A percentile compares a stretch with the other conserved stretches of the same genome.
phyloP scores from a whole-genome alignment of 2,888 invertebrate species.

The Pachliopta kotzebuea region DNA sequence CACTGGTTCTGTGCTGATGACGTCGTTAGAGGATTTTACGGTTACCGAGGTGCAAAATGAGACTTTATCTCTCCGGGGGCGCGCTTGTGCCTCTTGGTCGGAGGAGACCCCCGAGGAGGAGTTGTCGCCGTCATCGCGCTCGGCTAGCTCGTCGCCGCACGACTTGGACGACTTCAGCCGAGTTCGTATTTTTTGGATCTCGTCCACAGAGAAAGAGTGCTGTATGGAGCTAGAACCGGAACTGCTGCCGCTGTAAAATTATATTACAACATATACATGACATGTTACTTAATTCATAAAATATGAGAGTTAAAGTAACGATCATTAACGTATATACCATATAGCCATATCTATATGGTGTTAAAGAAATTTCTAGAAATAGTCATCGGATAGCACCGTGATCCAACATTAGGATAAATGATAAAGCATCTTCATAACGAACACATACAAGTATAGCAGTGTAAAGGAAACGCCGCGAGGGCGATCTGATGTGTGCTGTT shows the following conservation, averaged over 20 bases:
- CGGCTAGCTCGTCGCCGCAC: constrained; percentile 90
- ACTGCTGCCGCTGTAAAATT: constrained; percentile 83
- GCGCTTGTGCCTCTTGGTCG: constrained; percentile 84
- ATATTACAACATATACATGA: neutral
- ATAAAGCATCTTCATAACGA: neutral
- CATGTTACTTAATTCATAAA: too few species aligned
- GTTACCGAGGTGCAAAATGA: constrained; percentile 76
- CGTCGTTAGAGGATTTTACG: constrained; percentile 75
- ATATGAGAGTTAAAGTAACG: neutral
- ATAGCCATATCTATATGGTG: neutral
- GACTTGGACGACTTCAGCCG: constrained; percentile 92
- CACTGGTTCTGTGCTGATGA: constrained; percentile 77
- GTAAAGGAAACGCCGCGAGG: neutral
- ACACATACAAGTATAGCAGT: neutral
- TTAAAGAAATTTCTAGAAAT: neutral
- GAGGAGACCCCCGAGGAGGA: constrained; percentile 94
- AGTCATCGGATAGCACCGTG: neutral
- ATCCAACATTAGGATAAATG: neutral
- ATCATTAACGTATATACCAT: neutral
- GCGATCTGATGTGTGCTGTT: constrained; percentile 1
- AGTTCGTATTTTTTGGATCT: constrained; percentile 92
- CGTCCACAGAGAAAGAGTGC: constrained; percentile 93
- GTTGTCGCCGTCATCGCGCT: constrained; percentile 90
- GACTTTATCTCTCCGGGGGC: constrained; percentile 62
- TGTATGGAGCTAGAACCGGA: constrained; percentile 89